Percentiles rank a stretch among this genome's conserved stretches.
These are phyloP conservation scores for Rhinatrema bivittatum DNA, from an alignment of 2,797 vertebrate species.

Conservation along the genomic window DNA sequence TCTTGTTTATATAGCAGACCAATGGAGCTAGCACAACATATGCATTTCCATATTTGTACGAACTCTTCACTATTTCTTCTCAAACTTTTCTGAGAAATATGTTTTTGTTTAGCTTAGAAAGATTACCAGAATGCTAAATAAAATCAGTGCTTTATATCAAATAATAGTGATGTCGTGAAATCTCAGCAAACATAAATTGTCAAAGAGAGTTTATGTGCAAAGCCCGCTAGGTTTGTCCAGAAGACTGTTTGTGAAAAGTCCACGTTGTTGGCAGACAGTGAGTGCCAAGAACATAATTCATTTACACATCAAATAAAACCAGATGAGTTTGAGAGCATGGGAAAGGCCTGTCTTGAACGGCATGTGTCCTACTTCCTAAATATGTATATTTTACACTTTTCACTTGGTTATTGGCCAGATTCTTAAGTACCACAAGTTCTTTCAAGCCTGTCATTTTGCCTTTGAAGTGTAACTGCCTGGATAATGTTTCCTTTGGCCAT, in stretches of 20 bases:
- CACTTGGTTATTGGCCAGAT: slow-evolving; percentile 43
- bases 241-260: slow-evolving; percentile 21
- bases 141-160: slow-evolving; percentile 10
- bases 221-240: slow-evolving; percentile 21
- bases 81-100: too few relatives aligned
- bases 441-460: slow-evolving; percentile 30
- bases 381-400: slow-evolving; percentile 39
- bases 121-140: slow-evolving; percentile 7
- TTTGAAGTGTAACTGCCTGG: slow-evolving; percentile 56
- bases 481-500: slow-evolving; percentile 58
- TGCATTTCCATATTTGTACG: neutral
- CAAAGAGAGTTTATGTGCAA: slow-evolving; percentile 15
- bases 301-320: slow-evolving; percentile 39
- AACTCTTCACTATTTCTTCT: neutral
- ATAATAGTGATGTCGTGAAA: slow-evolving; percentile 4
- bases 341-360: slow-evolving; percentile 36
- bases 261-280: slow-evolving; percentile 26
- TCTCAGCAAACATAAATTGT: slow-evolving; percentile 19
- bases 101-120: too few relatives aligned
- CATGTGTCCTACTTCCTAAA: slow-evolving; percentile 41
- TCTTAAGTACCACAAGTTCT: slow-evolving; percentile 40
- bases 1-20: neutral
- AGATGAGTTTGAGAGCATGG: slow-evolving; percentile 32
- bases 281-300: slow-evolving; percentile 38
- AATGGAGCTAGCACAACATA: neutral